Evolutionary conservation across 2,113 vertebrate genomes (phyloP).

Genomic region (Columbina picui): DNA sequence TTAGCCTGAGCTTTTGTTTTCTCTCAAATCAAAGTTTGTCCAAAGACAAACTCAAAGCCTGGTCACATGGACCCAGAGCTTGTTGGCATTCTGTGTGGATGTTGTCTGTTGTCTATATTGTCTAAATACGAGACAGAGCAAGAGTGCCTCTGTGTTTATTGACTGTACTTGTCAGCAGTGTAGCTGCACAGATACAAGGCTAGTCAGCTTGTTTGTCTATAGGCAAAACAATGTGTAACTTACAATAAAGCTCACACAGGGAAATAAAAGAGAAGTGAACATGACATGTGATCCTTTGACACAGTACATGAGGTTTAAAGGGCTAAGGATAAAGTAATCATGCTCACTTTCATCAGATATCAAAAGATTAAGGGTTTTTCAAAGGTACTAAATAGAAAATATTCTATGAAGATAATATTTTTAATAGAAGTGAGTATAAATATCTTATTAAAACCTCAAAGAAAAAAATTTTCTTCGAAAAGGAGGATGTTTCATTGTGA

Average conservation of each 20-base stretch:
- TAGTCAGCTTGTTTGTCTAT: not conserved
- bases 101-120: not conserved
- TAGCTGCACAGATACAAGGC: not conserved
- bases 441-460: not conserved
- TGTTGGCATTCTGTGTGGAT: not conserved
- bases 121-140: not conserved
- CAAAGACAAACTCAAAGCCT: not conserved
- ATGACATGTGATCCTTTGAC: not conserved
- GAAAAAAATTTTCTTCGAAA: not conserved
- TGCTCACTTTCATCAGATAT: not conserved
- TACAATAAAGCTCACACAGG: not conserved
- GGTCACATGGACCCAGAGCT: not conserved
- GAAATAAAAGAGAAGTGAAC: not conserved
- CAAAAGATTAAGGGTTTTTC: not conserved
- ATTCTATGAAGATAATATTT: not conserved
- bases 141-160: not conserved
- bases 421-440: not conserved
- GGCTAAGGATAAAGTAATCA: not conserved
- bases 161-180: not conserved
- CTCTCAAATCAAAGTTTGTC: constrained; percentile 3
- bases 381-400: not conserved
- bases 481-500: not conserved
- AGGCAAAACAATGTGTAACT: not conserved
- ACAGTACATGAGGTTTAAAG: not conserved
- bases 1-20: constrained; percentile 27